Evolutionary conservation across 2,888 invertebrate genomes (phyloP), one percentile per base, ranked within the genome.

Genomic region (Clistopyga incitator): DNA sequence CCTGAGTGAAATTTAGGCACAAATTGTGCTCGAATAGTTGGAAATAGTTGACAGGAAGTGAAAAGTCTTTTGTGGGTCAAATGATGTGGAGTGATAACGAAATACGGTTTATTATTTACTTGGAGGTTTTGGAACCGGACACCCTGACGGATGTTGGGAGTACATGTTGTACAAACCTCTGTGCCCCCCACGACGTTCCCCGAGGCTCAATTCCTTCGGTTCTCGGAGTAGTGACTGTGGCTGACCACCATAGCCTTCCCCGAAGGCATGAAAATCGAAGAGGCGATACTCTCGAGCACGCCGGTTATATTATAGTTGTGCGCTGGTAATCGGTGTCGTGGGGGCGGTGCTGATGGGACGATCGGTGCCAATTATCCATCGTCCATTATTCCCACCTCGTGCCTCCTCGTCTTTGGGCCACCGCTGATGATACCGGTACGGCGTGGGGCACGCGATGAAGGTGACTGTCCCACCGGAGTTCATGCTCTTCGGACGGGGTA

Each of bases 351-450:
- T 77, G 85, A 82, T 85, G 85, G 81, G 82, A 82, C 84, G 82
- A 82, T 84, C 80, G 80, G 85, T 85, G 75, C 84, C 84, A 85
- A 85, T 85, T 85, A 85, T 85, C 84, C 82, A 80, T 84, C 85
- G 84, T 82, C 78, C 84, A 85, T 84, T 85, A 82, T 84, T 84
- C 76, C 79, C 79, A 82, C 82, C 74, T 67, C 59, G 61, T 34
- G 75, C 70, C 80, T 64, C 34, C 59, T 81, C 68, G 54, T 72
- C 59, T 59, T 65, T 34, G 42, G 76, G 56, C 71, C 81, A 72
- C 77, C 77, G 47, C 61, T 47, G n/a, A 61, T n/a, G 67, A 18
- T 70, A 50, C 20, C 59, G 38, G 10, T 38, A 38, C 38, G 10
- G 10, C 38, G 38, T 8, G 15, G 38, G 47, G 54, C 47, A 54